These are phyloP conservation scores for Drosophila robusta DNA, from an alignment of 2,888 invertebrate genomes.

Conservation along the genomic window DNA sequence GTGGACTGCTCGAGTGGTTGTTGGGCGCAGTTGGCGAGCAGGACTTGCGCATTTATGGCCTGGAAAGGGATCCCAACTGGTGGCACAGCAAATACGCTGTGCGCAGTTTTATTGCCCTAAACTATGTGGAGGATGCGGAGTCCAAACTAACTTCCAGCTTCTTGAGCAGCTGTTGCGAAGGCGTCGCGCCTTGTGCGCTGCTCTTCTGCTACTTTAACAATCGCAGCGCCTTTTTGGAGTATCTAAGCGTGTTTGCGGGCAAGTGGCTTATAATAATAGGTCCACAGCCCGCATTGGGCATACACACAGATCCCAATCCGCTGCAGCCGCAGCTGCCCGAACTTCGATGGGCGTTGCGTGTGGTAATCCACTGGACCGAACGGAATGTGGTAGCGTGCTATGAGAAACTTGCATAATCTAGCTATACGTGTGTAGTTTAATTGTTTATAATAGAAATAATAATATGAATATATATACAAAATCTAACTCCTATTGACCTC, in stretches of 20 bases:
- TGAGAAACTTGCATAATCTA: conserved; percentile 63
- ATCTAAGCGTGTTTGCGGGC: conserved; percentile 88
- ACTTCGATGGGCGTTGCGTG: conserved; percentile 86
- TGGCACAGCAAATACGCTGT: conserved; percentile 92
- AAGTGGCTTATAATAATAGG: conserved; percentile 90
- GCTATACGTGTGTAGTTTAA: conserved; percentile 32
- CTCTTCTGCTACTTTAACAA: conserved; percentile 94
- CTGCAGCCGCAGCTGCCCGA: conserved; percentile 87
- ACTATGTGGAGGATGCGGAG: conserved; percentile 85
- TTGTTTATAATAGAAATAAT: conserved; percentile 28
- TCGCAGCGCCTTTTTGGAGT: conserved; percentile 88
- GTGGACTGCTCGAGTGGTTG: conserved; percentile 93
- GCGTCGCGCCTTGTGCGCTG: conserved; percentile 85
- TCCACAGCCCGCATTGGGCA: conserved; percentile 87
- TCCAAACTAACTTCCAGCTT: conserved; percentile 67
- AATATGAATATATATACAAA: conserved; percentile 15
- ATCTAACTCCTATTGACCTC: conserved; percentile 90
- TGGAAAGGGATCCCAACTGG: conserved; percentile 93
- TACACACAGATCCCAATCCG: conserved; percentile 90
- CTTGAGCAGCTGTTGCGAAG: conserved; percentile 85
- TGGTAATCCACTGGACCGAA: conserved; percentile 87
- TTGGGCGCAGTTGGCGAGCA: conserved; percentile 86
- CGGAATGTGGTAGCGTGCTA: conserved; percentile 89
- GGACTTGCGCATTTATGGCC: conserved; percentile 85
- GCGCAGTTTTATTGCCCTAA: conserved; percentile 89